A percentile compares a stretch with the other conserved stretches of the same genome.
Conservation (phyloP, 1,140 invertebrate species). For the Drosophila yakuba region DNA sequence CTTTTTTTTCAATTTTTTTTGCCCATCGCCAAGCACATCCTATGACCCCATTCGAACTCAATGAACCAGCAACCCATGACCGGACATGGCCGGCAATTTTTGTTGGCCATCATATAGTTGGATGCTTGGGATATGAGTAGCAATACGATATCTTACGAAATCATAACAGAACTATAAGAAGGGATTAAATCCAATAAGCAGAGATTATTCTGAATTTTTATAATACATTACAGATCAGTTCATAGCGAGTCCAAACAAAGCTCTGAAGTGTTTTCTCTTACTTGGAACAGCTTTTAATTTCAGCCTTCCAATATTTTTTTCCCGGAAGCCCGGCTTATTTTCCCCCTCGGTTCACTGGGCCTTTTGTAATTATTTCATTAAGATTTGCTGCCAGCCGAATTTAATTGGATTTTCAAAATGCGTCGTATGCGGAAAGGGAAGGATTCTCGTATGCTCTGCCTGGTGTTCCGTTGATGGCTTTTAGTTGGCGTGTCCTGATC, state of each 20-base stretch:
- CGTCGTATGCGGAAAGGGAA: neutral
- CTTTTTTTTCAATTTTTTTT: neutral
- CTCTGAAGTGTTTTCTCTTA: neutral
- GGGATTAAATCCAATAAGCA: no score
- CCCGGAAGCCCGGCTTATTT: neutral
- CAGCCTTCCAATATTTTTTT: neutral
- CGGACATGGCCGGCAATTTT: conserved; percentile 65
- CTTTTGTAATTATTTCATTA: conserved; percentile 45
- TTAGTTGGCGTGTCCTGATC: conserved; percentile 39
- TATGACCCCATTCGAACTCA: conserved; percentile 21
- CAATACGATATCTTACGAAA: no score
- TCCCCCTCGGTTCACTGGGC: neutral
- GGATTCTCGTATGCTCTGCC: neutral
- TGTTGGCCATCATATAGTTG: conserved; percentile 16
- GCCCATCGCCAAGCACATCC: conserved; percentile 6
- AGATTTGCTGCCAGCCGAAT: conserved; percentile 18
- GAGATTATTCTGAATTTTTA: no score
- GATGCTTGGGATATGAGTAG: neutral
- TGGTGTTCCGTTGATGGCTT: conserved; percentile 1
- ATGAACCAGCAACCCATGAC: conserved; percentile 39
- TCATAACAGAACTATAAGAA: no score
- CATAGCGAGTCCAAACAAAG: no score
- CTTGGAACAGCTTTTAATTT: neutral
- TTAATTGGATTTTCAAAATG: conserved; percentile 45
- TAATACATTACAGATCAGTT: no score